Conservation (phyloP, 1,140 invertebrate species). For the Drosophila subobscura region DNA sequence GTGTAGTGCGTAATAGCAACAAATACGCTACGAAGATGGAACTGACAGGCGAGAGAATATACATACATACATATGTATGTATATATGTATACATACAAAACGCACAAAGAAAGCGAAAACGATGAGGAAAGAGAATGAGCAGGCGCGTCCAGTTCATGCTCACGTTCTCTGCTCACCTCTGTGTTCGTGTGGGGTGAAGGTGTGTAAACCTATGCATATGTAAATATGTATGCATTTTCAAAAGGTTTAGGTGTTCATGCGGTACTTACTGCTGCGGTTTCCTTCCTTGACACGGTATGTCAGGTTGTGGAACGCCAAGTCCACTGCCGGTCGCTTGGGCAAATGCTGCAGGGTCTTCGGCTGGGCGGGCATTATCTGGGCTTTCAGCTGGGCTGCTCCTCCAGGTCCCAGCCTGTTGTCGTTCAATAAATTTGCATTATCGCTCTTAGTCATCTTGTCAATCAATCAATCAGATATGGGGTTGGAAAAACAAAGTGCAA, state of each 20-base stretch:
- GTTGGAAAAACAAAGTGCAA: slow-evolving; percentile 37
- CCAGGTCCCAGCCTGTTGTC: slow-evolving; percentile 82
- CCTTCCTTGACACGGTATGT: slow-evolving; percentile 93
- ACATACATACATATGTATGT: no score
- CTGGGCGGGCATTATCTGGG: slow-evolving; percentile 85
- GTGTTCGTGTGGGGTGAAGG: not conserved
- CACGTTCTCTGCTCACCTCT: not conserved
- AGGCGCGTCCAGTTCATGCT: not conserved
- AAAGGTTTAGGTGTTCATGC: not conserved
- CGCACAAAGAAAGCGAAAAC: slow-evolving; percentile 28
- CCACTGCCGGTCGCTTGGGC: slow-evolving; percentile 92
- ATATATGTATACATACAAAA: not conserved
- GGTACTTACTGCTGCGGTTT: slow-evolving; percentile 90
- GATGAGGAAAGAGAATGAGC: slow-evolving; percentile 1
- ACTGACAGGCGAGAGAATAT: slow-evolving; percentile 2
- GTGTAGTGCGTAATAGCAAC: slow-evolving; percentile 35
- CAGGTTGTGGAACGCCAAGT: slow-evolving; percentile 93
- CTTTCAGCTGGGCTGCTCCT: slow-evolving; percentile 54
- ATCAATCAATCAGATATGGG: slow-evolving; percentile 18
- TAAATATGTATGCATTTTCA: not conserved
- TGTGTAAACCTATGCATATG: slow-evolving; percentile 10
- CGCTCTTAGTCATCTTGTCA: slow-evolving; percentile 77
- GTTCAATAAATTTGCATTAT: slow-evolving; percentile 84
- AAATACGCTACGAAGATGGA: slow-evolving; percentile 10
- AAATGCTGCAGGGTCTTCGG: slow-evolving; percentile 92